Percentiles rank a stretch among this genome's conserved stretches.
phyloP scores from a whole-genome alignment of 2,113 vertebrate species.

The Drymodes brunneopygia region DNA sequence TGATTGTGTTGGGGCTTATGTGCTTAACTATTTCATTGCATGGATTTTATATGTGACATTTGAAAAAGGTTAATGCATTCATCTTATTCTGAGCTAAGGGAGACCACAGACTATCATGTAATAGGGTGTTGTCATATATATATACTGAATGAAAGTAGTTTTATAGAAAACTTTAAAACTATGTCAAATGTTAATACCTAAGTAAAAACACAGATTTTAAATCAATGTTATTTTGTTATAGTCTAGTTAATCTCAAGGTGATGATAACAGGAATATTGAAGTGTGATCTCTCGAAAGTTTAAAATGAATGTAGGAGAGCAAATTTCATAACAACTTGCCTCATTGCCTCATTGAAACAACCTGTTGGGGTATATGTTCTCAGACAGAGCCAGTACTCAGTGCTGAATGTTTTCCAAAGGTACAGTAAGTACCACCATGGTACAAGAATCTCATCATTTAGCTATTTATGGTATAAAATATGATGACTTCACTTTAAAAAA shows the following conservation, averaged over 20 bases:
- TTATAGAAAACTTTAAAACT: background rate
- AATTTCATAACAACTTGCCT: background rate
- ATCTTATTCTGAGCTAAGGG: background rate
- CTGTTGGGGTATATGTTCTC: background rate
- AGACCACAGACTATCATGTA: background rate
- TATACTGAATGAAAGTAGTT: background rate
- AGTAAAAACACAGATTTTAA: background rate
- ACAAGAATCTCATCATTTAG: background rate
- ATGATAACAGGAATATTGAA: background rate
- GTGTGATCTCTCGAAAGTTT: background rate
- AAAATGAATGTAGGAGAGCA: background rate
- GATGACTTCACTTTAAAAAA: background rate
- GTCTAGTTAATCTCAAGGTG: background rate
- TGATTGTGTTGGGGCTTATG: background rate
- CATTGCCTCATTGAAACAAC: background rate
- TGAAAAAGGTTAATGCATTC: slow-evolving; percentile 30
- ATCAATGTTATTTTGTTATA: background rate
- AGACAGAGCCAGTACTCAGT: background rate
- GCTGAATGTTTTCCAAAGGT: background rate
- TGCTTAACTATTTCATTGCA: slow-evolving; percentile 33
- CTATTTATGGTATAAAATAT: background rate
- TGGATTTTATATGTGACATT: background rate
- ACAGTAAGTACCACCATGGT: background rate
- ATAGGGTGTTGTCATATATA: background rate
- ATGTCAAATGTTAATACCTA: background rate